A percentile compares a stretch with the other conserved stretches of the same genome.
phyloP scores from a whole-genome alignment of 64 coral and sea anemone genomes.

The Anthopleura sola region DNA sequence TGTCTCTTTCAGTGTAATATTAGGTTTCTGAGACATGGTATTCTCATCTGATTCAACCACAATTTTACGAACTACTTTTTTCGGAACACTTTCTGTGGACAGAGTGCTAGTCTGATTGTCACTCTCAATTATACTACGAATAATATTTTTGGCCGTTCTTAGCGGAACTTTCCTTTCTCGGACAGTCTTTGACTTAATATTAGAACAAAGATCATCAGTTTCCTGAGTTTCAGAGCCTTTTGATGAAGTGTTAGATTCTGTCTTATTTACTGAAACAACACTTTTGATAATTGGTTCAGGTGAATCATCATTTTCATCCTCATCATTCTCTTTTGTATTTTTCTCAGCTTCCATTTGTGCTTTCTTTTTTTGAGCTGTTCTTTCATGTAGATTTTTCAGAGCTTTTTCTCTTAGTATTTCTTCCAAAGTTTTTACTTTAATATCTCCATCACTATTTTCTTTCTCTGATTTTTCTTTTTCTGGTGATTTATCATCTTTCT shows the following conservation, averaged over 20 bases:
- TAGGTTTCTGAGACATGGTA: background rate
- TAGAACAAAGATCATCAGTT: background rate
- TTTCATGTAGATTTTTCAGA: constrained; percentile 74
- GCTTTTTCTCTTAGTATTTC: constrained; percentile 85
- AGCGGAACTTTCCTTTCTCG: constrained; percentile 9
- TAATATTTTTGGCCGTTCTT: constrained; percentile 4
- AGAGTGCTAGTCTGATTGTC: background rate
- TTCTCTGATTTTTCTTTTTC: constrained; percentile 41
- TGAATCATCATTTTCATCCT: constrained; percentile 3
- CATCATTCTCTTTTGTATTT: constrained; percentile 12
- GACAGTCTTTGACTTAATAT: background rate
- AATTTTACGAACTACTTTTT: constrained; percentile 22
- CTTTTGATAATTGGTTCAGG: constrained; percentile 14
- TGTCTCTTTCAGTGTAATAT: background rate
- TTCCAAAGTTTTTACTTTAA: constrained; percentile 85
- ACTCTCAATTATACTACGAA: constrained; percentile 8
- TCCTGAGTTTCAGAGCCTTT: background rate
- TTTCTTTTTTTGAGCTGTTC: constrained; percentile 49
- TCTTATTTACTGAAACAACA: constrained; percentile 7
- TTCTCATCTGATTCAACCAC: background rate
- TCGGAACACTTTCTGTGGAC: background rate
- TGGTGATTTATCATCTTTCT: constrained; percentile 34
- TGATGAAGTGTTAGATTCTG: background rate
- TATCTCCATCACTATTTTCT: constrained; percentile 2
- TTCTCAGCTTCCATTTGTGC: constrained; percentile 7